Evolutionary conservation across 2,888 invertebrate genomes (phyloP), one percentile per base, ranked within the genome.

Genomic region (Deilephila porcellus): DNA sequence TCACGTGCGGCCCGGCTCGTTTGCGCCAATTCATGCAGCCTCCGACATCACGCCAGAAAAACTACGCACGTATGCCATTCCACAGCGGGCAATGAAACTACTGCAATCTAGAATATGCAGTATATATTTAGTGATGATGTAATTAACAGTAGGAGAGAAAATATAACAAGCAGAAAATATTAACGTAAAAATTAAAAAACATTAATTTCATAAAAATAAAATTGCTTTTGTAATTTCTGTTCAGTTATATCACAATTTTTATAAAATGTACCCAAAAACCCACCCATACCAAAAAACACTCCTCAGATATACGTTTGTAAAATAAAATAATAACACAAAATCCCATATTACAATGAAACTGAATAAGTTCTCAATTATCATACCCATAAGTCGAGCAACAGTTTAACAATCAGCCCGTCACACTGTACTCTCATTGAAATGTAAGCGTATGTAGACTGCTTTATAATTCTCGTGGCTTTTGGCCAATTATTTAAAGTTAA

Each of bases 1-100:
- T 86, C 87, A 88, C 86, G 88, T 88, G 79, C 82, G 74, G 77
- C 74, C 75, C 75, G 79, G 80, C 83, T 86, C 83, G 81, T 85
- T 88, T 86, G 85, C 82, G 82, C 83, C 87, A 82, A 87, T 83
- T 87, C 85, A 85, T 80, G 81, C 76, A 79, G 74, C 71, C 79
- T 77, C 75, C 75, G 34, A 60, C 60, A 32, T 45, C 20, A 60
- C 25, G 37, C 17, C 45, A 56, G 34, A 19, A 74, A 45, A 63
- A 64, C 64, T 72, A 72, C 64, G 56, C 72, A n/a, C 64, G 34
- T 64, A 72, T 56, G 63, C 32, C 29, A 53, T 53, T 56, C 59
- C 56, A 56, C 20, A 37, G 64, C 25, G 63, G 45, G 17, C 67
- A 14, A 45, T 67, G 25, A 67, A 25, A 45, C 45, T 67, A 45